phyloP scores from a whole-genome alignment of 2,113 vertebrate species.

The Camelus bactrianus region DNA sequence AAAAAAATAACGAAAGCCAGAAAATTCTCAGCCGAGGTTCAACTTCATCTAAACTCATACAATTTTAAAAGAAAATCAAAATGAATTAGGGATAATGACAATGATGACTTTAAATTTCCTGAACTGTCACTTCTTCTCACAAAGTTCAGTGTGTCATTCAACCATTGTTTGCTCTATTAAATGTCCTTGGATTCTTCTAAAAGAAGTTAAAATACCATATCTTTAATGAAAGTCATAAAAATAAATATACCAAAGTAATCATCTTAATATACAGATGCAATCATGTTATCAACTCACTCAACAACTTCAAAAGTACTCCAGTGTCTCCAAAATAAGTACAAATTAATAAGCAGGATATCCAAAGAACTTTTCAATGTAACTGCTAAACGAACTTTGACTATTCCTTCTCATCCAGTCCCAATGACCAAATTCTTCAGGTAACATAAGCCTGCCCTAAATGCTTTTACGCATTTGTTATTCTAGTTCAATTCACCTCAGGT shows the following conservation, averaged over 20 bases:
- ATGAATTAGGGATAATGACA: background rate
- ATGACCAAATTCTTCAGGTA: background rate
- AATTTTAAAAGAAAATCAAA: slow-evolving; percentile 34
- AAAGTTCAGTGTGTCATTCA: background rate
- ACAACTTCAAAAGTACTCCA: slow-evolving; percentile 1
- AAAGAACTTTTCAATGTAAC: background rate
- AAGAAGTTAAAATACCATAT: background rate
- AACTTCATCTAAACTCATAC: background rate
- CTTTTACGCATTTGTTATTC: background rate
- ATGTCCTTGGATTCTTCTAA: slow-evolving; percentile 41
- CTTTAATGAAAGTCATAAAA: slow-evolving; percentile 48
- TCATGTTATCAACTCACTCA: background rate
- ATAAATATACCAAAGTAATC: slow-evolving; percentile 28
- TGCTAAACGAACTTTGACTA: background rate
- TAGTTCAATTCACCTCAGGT: background rate
- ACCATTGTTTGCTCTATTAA: background rate
- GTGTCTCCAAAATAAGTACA: background rate
- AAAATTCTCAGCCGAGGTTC: background rate
- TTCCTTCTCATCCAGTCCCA: background rate
- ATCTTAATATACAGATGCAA: slow-evolving; percentile 9
- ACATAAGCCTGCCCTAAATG: background rate
- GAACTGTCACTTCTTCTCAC: background rate
- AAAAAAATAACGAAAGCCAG: background rate
- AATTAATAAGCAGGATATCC: background rate
- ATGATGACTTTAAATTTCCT: background rate